Conservation (phyloP, 2,113 vertebrate species). For the Laterallus jamaicensis region DNA sequence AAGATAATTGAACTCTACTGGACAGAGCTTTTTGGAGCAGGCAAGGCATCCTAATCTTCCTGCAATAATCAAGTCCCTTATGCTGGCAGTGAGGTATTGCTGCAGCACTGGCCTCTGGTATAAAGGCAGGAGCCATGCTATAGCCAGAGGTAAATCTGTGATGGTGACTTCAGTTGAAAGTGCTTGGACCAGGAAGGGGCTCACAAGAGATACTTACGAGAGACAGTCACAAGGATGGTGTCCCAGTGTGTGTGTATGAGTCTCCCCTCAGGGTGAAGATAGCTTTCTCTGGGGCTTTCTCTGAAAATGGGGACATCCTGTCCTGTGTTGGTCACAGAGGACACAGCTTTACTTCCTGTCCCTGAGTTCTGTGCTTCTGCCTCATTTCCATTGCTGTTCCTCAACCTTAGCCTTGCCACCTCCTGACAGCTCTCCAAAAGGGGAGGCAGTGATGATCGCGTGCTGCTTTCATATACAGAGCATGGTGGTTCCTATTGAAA, state of each 20-base stretch:
- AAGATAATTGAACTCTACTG: neutral
- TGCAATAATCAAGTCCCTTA: neutral
- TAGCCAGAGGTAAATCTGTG: neutral
- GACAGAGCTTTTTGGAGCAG: neutral
- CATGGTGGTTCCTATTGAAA: accelerated
- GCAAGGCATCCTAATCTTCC: neutral
- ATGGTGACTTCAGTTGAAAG: neutral
- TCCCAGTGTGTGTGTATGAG: accelerated
- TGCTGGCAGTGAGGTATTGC: neutral
- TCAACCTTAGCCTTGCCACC: neutral
- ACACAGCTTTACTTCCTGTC: neutral
- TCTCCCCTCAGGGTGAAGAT: neutral
- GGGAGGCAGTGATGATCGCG: neutral
- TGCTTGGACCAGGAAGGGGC: neutral
- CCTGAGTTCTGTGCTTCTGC: neutral
- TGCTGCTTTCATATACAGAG: neutral
- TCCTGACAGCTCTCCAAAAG: neutral
- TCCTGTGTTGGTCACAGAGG: neutral
- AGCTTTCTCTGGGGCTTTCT: neutral
- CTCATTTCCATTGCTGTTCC: neutral
- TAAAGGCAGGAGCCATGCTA: accelerated
- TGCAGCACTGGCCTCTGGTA: neutral
- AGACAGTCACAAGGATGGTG: neutral
- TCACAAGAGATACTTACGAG: neutral
- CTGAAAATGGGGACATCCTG: neutral